Percentiles rank a stretch among this genome's conserved stretches.
Conservation (phyloP, 2,888 invertebrate genomes). For the Phortica magna region DNA sequence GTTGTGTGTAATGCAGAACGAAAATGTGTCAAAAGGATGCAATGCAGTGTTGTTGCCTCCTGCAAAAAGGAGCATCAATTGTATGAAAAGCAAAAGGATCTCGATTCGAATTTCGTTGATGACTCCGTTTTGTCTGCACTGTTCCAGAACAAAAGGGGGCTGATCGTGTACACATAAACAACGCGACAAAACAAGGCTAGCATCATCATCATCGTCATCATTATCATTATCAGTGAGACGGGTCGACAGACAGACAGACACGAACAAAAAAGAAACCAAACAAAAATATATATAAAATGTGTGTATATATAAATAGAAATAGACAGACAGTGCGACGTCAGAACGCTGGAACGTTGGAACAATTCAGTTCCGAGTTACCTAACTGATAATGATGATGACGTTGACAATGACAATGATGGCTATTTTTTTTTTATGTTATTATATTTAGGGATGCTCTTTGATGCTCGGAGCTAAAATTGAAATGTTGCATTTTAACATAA, state of each 20-base stretch:
- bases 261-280: background rate
- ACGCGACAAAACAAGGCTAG: slow-evolving; percentile 10
- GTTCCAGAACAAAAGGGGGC: slow-evolving; percentile 66
- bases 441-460: slow-evolving; percentile 5
- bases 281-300: background rate
- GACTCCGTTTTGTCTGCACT: slow-evolving; percentile 23
- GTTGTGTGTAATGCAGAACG: background rate
- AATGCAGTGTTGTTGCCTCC: background rate
- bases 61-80: background rate
- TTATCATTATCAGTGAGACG: background rate
- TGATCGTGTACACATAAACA: slow-evolving; percentile 67
- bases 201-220: background rate
- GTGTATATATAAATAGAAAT: slow-evolving; percentile 3
- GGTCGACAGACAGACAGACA: background rate
- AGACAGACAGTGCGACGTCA: background rate
- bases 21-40: slow-evolving; percentile 33
- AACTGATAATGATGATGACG: background rate
- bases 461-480: slow-evolving; percentile 13
- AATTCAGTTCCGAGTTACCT: background rate
- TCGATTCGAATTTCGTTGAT: background rate
- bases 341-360: background rate
- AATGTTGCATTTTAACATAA: slow-evolving; percentile 39
- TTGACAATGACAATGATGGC: background rate
- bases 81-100: background rate
- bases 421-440: background rate